Evolutionary conservation across 2,797 vertebrate species (phyloP).

Genomic region (Ceryle rudis): DNA sequence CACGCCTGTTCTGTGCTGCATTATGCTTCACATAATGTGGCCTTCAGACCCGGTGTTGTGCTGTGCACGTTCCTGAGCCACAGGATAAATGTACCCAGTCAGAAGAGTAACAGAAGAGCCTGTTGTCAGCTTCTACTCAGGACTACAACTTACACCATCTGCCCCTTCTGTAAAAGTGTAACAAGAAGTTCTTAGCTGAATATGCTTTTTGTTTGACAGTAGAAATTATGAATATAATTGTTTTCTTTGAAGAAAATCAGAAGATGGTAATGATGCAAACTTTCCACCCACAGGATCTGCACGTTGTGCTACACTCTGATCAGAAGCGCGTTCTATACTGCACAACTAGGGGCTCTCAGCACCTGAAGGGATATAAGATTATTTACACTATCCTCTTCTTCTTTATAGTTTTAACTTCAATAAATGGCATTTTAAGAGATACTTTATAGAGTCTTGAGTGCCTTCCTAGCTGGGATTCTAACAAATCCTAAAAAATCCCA

Average conservation of each 20-base stretch:
- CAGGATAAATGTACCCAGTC: not conserved
- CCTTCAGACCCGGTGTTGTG: fast-evolving
- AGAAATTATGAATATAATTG: not conserved
- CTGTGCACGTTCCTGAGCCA: not conserved
- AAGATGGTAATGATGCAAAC: not conserved
- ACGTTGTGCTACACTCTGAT: not conserved
- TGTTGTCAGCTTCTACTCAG: not conserved
- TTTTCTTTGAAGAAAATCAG: not conserved
- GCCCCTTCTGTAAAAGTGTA: not conserved
- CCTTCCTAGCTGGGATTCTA: not conserved
- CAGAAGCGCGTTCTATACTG: not conserved
- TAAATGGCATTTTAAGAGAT: not conserved
- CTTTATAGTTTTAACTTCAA: not conserved
- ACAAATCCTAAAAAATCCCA: not conserved
- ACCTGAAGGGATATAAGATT: not conserved
- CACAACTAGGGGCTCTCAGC: not conserved
- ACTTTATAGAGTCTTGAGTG: not conserved
- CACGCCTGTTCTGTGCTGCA: not conserved
- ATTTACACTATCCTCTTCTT: not conserved
- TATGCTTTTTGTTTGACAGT: not conserved
- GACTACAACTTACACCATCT: not conserved
- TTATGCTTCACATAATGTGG: not conserved
- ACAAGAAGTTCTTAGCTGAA: not conserved
- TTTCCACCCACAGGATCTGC: not conserved
- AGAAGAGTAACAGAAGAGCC: not conserved